Evolutionary conservation across 2,888 invertebrate species (phyloP).

Genomic region (Plagiodera versicolora): DNA sequence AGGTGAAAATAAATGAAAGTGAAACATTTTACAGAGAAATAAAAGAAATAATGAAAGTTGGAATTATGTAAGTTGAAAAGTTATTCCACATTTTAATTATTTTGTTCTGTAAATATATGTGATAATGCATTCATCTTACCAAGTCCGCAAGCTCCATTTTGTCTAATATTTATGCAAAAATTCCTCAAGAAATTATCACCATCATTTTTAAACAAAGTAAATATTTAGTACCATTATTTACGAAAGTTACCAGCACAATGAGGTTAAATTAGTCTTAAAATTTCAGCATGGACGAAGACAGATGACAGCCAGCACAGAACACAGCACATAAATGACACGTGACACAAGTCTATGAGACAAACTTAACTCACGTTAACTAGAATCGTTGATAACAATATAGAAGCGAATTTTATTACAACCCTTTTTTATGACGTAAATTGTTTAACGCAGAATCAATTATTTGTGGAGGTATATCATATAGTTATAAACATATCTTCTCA

Average conservation of each 20-base stretch:
- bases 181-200: background rate
- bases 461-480: too few relatives aligned
- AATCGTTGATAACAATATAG: too few relatives aligned
- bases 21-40: too few relatives aligned
- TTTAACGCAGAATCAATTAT: too few relatives aligned
- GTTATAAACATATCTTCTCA: too few relatives aligned
- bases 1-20: background rate
- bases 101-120: too few relatives aligned
- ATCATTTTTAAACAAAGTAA: background rate
- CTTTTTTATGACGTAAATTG: too few relatives aligned
- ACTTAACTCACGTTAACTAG: too few relatives aligned
- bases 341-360: too few relatives aligned
- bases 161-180: slow-evolving; percentile 3
- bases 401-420: too few relatives aligned
- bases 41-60: background rate
- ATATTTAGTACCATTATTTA: background rate
- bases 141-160: slow-evolving; percentile 15
- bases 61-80: background rate
- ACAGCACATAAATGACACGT: background rate
- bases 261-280: background rate
- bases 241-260: background rate
- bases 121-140: slow-evolving; percentile 6
- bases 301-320: background rate
- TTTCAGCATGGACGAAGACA: background rate
- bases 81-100: too few relatives aligned